phyloP scores from a whole-genome alignment of 2,113 vertebrate genomes.

The Eurypyga helias region DNA sequence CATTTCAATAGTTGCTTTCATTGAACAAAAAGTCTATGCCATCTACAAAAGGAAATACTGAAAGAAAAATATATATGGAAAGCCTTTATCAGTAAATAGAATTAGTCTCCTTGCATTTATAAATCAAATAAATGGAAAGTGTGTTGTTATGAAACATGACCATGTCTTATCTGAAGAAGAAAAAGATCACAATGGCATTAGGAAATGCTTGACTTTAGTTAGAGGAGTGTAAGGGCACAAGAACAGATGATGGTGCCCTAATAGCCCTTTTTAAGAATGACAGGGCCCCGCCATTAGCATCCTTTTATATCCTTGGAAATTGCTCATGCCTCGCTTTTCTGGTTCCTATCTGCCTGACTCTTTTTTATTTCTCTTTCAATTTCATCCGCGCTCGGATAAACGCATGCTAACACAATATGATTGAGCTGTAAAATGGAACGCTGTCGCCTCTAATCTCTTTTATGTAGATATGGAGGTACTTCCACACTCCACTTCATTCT shows the following conservation, averaged over 20 bases:
- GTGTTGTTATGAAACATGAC: constrained; percentile 86
- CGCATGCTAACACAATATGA: constrained; percentile 95
- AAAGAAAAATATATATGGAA: constrained; percentile 78
- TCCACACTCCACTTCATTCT: constrained; percentile 85
- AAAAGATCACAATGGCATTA: constrained; percentile 86
- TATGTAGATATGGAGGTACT: constrained; percentile 92
- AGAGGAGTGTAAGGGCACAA: constrained; percentile 81
- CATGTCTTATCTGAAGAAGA: constrained; percentile 87
- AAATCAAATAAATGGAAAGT: constrained; percentile 87
- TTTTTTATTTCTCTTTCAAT: constrained; percentile 98
- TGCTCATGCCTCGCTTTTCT: constrained; percentile 92
- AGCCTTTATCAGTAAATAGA: constrained; percentile 86
- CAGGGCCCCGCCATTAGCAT: constrained; percentile 90
- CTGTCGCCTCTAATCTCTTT: constrained; percentile 94
- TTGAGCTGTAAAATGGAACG: constrained; percentile 98
- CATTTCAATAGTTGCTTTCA: constrained; percentile 46
- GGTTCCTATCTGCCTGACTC: constrained; percentile 88
- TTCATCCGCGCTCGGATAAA: constrained; percentile 94
- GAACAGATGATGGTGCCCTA: constrained; percentile 89
- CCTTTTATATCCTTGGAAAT: constrained; percentile 94
- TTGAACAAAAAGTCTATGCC: constrained; percentile 39
- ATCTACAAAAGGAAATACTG: constrained; percentile 68
- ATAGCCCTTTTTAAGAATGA: constrained; percentile 94
- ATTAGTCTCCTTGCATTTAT: constrained; percentile 84
- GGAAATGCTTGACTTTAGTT: constrained; percentile 92